phyloP scores from a whole-genome alignment of 2,888 invertebrate genomes.

The Pelosia muscerda region DNA sequence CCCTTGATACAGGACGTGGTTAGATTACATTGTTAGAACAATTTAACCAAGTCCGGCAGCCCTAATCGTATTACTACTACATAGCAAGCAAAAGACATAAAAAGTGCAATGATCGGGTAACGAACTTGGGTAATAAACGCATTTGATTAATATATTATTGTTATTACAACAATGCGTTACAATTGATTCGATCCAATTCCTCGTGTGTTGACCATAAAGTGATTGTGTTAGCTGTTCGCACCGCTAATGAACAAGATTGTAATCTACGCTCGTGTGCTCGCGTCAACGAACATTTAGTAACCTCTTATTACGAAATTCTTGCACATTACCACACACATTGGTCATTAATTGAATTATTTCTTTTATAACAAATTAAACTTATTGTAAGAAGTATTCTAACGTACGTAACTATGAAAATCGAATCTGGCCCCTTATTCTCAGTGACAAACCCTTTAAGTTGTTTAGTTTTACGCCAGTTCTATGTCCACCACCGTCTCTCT shows the following conservation, averaged over 20 bases:
- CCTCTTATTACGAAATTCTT: constrained; percentile 5
- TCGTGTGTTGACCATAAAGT: constrained; percentile 47
- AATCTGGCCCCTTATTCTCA: too few relatives aligned
- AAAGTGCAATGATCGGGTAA: constrained; percentile 54
- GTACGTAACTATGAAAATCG: too few relatives aligned
- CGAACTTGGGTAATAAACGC: constrained; percentile 51
- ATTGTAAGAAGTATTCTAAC: too few relatives aligned
- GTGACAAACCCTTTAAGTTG: too few relatives aligned
- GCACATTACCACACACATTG: not conserved
- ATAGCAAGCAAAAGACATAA: constrained; percentile 18
- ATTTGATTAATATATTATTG: constrained; percentile 51
- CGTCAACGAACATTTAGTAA: constrained; percentile 10
- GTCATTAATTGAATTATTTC: not conserved
- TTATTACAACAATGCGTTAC: constrained; percentile 55
- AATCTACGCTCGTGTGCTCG: constrained; percentile 30
- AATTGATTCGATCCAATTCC: constrained; percentile 68
- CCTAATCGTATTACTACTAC: not conserved
- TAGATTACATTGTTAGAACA: too few relatives aligned
- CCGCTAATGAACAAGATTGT: constrained; percentile 34
- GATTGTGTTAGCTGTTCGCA: constrained; percentile 40
- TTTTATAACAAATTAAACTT: not conserved
- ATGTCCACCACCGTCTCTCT: too few relatives aligned
- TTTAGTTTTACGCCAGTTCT: too few relatives aligned
- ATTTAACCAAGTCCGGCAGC: too few relatives aligned
- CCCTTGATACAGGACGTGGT: too few relatives aligned